phyloP scores from a whole-genome alignment of 2,888 invertebrate species.

The Meliscaeva auricollis region DNA sequence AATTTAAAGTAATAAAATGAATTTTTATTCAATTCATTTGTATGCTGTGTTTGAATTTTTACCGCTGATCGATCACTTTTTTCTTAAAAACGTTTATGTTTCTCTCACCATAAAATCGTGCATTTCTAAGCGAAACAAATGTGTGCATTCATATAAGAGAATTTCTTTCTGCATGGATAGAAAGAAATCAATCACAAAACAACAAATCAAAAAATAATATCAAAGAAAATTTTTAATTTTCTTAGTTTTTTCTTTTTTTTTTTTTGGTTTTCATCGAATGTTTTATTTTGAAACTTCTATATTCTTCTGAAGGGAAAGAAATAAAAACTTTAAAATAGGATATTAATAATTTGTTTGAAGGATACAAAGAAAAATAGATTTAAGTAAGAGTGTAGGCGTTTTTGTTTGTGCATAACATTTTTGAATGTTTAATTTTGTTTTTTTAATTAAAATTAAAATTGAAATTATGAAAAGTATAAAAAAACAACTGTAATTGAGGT shows the following conservation, averaged over 20 bases:
- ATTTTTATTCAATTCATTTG: background rate
- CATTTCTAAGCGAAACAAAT: slow-evolving; percentile 58
- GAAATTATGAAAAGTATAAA: slow-evolving; percentile 13
- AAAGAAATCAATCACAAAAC: slow-evolving; percentile 39
- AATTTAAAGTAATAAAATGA: too few relatives aligned
- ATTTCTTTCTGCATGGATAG: slow-evolving; percentile 42
- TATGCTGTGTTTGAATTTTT: background rate
- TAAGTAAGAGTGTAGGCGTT: slow-evolving; percentile 27
- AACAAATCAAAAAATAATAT: slow-evolving; percentile 16
- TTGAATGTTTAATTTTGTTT: slow-evolving; percentile 24
- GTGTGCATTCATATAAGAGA: slow-evolving; percentile 38
- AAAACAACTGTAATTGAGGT: slow-evolving; percentile 25
- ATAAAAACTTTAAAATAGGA: slow-evolving; percentile 32
- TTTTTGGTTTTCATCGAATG: slow-evolving; percentile 35
- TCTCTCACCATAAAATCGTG: slow-evolving; percentile 57
- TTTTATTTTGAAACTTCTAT: slow-evolving; percentile 41
- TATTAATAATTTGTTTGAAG: background rate
- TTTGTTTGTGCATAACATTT: slow-evolving; percentile 25
- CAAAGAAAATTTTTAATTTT: slow-evolving; percentile 43
- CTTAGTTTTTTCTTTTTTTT: slow-evolving; percentile 27
- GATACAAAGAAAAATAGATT: slow-evolving; percentile 1
- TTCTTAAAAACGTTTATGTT: slow-evolving; percentile 7
- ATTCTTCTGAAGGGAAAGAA: slow-evolving; percentile 57
- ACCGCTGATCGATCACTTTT: slow-evolving; percentile 54
- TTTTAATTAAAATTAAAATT: slow-evolving; percentile 25